phyloP scores from a whole-genome alignment of 2,888 invertebrate species.

The Galeruca laticollis region DNA sequence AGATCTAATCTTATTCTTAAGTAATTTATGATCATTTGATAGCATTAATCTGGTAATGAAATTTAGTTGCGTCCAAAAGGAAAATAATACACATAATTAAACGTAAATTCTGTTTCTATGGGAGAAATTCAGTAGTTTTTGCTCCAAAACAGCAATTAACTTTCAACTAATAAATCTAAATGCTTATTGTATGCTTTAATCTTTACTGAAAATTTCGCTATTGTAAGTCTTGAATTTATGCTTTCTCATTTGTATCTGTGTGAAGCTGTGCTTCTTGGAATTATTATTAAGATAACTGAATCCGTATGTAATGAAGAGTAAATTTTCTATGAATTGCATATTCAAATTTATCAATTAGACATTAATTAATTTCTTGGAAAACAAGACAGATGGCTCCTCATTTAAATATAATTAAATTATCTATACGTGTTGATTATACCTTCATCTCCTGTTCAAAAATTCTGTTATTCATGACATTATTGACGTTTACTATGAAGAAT shows the following conservation, averaged over 20 bases:
- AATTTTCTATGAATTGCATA: not conserved
- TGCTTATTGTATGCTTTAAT: conserved; percentile 24
- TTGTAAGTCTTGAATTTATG: conserved; percentile 30
- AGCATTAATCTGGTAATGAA: too few relatives aligned
- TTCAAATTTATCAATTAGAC: too few relatives aligned
- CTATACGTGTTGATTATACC: too few relatives aligned
- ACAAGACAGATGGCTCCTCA: too few relatives aligned
- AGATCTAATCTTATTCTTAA: too few relatives aligned
- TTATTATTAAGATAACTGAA: conserved; percentile 5
- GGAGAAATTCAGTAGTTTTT: conserved; percentile 39
- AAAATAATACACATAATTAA: conserved; percentile 5
- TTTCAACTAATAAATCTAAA: conserved; percentile 28
- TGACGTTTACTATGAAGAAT: too few relatives aligned
- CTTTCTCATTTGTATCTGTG: conserved; percentile 4
- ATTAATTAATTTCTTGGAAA: too few relatives aligned
- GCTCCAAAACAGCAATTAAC: conserved; percentile 32
- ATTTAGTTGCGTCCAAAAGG: not conserved
- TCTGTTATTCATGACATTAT: too few relatives aligned
- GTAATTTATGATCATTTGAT: too few relatives aligned
- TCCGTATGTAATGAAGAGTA: not conserved
- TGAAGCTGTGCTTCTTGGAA: conserved; percentile 2
- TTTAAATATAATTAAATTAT: too few relatives aligned
- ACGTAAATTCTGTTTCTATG: conserved; percentile 17
- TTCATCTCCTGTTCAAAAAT: too few relatives aligned
- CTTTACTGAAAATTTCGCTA: conserved; percentile 30